Conservation (phyloP, 2,797 vertebrate genomes). For the Dendrocincla tyrannina region DNA sequence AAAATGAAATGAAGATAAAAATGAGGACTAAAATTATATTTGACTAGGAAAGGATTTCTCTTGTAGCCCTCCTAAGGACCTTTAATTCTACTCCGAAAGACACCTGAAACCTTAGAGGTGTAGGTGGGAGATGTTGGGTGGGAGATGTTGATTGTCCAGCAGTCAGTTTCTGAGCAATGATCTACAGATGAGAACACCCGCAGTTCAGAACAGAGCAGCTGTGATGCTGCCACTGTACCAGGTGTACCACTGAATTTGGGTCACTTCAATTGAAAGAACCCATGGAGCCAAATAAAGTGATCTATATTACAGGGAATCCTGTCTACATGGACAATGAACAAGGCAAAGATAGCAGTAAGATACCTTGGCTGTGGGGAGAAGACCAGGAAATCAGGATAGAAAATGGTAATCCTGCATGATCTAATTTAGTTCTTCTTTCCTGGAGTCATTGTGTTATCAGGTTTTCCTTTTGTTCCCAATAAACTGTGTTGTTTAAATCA, state of each 20-base stretch:
- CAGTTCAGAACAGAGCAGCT: not conserved
- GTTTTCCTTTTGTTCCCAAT: not conserved
- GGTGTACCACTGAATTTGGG: not conserved
- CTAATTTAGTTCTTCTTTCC: not conserved
- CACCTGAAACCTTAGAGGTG: not conserved
- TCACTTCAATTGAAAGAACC: not conserved
- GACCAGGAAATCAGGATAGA: not conserved
- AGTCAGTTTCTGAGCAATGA: not conserved
- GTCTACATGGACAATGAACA: not conserved
- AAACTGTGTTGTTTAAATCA: not conserved
- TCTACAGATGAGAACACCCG: accelerated
- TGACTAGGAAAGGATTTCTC: not conserved
- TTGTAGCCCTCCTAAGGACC: not conserved
- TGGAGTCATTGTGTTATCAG: not conserved
- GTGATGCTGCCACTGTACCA: accelerated
- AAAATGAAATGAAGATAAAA: not conserved
- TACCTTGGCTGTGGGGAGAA: not conserved
- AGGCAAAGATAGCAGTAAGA: not conserved
- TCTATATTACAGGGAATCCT: not conserved
- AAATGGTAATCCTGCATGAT: not conserved
- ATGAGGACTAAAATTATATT: not conserved
- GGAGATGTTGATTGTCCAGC: not conserved
- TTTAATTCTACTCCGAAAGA: not conserved
- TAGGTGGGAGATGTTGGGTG: not conserved
- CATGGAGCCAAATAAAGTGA: not conserved